Evolutionary conservation across 2,888 invertebrate species (phyloP), one percentile per base, ranked within the genome.

Genomic region (Galeopsomyia nigrocyanea): DNA sequence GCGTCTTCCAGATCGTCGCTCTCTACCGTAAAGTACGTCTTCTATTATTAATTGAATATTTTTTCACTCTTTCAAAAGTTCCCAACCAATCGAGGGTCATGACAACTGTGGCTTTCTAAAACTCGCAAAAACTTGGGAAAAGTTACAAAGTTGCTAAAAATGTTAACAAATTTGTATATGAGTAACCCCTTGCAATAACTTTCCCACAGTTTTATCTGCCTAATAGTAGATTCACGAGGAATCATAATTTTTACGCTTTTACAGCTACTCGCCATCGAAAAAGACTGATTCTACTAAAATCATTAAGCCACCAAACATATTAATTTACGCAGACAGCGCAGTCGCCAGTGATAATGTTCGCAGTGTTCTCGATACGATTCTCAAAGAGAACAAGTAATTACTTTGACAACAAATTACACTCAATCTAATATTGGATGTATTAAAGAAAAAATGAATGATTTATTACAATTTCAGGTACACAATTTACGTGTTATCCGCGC

Each of bases 291-390:
- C 74, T 58, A 88, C 87, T 83, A 85, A 85, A 82, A 86, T 88
- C 80, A 88, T 89, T 2, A 94, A 94, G 84, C 94, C 95, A 60
- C 93, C 94, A 3, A 95, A 94, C 87, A 90, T 95, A 80, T 88
- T 95, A 74, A 93, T 95, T 78, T 95, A 93, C 85, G 93, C 94
- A 2, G 95, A 95, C 84, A 94, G 93, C 85, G 85, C 90, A 71
- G 90, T 90, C 31, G 92, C 93, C 58, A 90, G 92, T 78, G 93
- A 94, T 78, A 93, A 92, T 84, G 91, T 94, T 67, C 92, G 92
- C 81, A 88, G 89, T 31, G 92, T 93, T 26, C 88, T 95, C 61
- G 89, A 90, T 73, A 89, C 90, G 78, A 91, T 93, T 69, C 87
- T 95, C 74, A 92, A 93, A 84, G 89, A 89, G 80, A 91, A 94